Evolutionary conservation across 1,140 invertebrate species (phyloP), one percentile per base, ranked within the genome.

Genomic region (Scaptomyza pallida): DNA sequence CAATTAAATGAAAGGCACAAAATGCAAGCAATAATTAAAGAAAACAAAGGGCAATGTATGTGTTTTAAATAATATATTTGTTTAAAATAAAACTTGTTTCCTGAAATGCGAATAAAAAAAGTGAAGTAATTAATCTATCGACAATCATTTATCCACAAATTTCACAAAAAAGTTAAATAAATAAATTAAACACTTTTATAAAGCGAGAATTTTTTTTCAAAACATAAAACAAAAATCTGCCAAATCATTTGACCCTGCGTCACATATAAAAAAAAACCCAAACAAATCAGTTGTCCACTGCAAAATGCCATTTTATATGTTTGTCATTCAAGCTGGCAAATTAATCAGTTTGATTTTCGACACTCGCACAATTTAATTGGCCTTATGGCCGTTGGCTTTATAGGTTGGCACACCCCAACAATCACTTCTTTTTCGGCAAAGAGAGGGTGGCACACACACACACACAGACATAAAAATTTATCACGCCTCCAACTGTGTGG

Each of bases 391-490:
- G 33, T 37, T 37, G 33, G 33, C 33, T 13, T 37, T 37, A 37
- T 37, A 37, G 33, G 33, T 37, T 12, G n/a, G 13, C 30, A 60
- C 44, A 15, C 57, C 47, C 62, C 23, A 17, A 37, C 30, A 43
- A 45, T 56, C 26, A 17, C 33, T 15, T 5, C 15, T 35, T 19
- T 12, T 52, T 10, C 5, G 35, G 8, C n/a, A n/a, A n/a, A n/a
- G n/a, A n/a, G n/a, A n/a, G 51, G 40, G 56, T 30, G 33, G 0
- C n/a, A n/a, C n/a, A n/a, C n/a, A 6, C 23, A 26, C 23, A 26
- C 52, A 43, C 69, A 60, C 57, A 51, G 60, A 57, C 82, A 77
- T 88, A 78, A 81, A 85, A 81, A 65, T 85, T 71, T 80, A 86
- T 76, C 55, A 63, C 78, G 70, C 45, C 60, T 47, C 45, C 43